Conservation (phyloP, 2,797 vertebrate genomes). For the Sebastes minor region DNA sequence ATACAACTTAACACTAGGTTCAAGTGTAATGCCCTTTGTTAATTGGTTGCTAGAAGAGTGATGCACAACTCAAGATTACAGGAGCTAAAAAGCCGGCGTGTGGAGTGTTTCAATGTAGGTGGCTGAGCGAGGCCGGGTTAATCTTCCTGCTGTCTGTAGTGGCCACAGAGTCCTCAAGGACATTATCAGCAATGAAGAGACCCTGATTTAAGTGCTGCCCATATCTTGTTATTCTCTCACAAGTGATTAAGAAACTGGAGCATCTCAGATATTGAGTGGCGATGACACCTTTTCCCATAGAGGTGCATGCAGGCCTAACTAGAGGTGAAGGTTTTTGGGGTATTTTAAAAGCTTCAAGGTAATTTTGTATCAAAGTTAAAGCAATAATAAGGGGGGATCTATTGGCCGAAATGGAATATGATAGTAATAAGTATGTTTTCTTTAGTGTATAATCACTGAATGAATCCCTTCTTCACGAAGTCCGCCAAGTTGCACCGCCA, state of each 20-base stretch:
- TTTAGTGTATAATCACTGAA: too few species aligned
- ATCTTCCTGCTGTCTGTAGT: conserved; percentile 34
- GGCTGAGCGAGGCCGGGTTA: conserved; percentile 5
- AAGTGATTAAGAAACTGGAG: conserved; percentile 39
- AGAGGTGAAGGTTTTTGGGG: background rate
- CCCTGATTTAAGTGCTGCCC: conserved; percentile 46
- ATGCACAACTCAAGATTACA: conserved; percentile 34
- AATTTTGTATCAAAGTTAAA: background rate
- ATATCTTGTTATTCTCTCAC: conserved; percentile 23
- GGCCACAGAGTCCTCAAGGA: conserved; percentile 49
- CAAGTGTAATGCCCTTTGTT: conserved; percentile 41
- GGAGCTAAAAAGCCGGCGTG: background rate
- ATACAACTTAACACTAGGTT: conserved; percentile 48
- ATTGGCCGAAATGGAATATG: too few species aligned
- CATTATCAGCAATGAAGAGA: conserved; percentile 36
- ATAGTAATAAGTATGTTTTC: too few species aligned
- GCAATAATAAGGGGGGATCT: too few species aligned
- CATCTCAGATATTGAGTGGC: conserved; percentile 6
- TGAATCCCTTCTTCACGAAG: too few species aligned
- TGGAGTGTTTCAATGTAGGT: conserved; percentile 10
- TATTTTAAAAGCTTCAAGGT: background rate
- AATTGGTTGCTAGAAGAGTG: conserved; percentile 55
- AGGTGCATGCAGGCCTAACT: background rate
- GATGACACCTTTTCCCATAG: conserved; percentile 7
- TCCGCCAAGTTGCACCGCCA: too few species aligned